These are phyloP conservation scores for Petroica traversi DNA, from an alignment of 2,113 vertebrate species.

Conservation along the genomic window DNA sequence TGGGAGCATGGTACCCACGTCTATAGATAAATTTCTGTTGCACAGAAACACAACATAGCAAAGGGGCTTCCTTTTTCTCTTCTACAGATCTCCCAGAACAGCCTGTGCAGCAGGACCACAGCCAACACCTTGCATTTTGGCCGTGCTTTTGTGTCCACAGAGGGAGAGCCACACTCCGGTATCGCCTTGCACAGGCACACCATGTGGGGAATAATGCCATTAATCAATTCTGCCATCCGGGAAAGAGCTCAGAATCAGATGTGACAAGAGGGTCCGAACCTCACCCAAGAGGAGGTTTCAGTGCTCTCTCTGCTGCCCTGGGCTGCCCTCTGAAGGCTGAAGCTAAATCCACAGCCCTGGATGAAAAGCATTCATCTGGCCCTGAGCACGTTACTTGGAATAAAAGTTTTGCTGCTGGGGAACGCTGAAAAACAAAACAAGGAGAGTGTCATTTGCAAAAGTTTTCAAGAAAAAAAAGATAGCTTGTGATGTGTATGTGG, in stretches of 20 bases:
- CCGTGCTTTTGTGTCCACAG: neutral
- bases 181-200: constrained; percentile 9
- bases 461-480: neutral
- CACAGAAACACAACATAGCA: neutral
- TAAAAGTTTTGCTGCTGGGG: neutral
- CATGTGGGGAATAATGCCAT: constrained; percentile 13
- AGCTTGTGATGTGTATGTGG: too few species aligned
- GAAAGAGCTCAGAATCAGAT: constrained; percentile 66
- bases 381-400: neutral
- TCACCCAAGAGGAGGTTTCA: constrained; percentile 50
- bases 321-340: constrained; percentile 75
- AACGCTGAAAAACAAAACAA: neutral
- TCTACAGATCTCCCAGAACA: neutral
- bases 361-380: neutral
- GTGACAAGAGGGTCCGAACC: constrained; percentile 41
- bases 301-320: constrained; percentile 38
- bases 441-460: neutral
- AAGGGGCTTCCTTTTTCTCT: neutral
- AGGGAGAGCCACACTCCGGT: neutral
- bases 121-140: neutral
- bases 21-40: neutral
- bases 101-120: neutral
- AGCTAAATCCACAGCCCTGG: neutral
- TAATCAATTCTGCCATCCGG: constrained; percentile 58
- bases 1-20: rapidly evolving